Percentiles rank a stretch among this genome's conserved stretches.
phyloP scores from a whole-genome alignment of 2,888 invertebrate species.

The Cephonodes hylas region DNA sequence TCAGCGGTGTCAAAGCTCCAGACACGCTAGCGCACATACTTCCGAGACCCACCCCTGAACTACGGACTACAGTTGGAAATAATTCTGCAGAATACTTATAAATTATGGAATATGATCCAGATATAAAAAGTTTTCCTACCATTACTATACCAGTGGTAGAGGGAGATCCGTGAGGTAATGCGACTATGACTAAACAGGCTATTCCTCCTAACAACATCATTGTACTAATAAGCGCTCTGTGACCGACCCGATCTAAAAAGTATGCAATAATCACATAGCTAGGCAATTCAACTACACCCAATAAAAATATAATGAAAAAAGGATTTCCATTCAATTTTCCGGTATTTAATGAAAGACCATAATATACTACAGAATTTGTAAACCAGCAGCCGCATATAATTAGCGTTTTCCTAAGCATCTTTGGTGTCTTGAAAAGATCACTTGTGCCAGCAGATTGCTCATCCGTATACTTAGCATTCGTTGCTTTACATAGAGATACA shows the following conservation, averaged over 20 bases:
- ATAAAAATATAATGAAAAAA: constrained; percentile 88
- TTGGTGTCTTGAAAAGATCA: constrained; percentile 90
- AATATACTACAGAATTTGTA: constrained; percentile 92
- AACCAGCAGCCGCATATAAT: constrained; percentile 93
- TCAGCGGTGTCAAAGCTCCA: constrained; percentile 89
- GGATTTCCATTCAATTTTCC: constrained; percentile 91
- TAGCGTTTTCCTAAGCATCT: constrained; percentile 87
- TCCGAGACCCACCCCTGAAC: constrained; percentile 91
- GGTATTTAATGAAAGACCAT: constrained; percentile 90
- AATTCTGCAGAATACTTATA: constrained; percentile 94
- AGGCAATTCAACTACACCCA: constrained; percentile 90
- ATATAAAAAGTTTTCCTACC: constrained; percentile 90
- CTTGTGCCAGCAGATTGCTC: constrained; percentile 82
- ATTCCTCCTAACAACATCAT: constrained; percentile 90
- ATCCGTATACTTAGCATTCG: constrained; percentile 67
- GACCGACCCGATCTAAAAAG: constrained; percentile 88
- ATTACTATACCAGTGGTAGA: constrained; percentile 84
- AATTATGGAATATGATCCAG: constrained; percentile 91
- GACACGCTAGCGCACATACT: constrained; percentile 93
- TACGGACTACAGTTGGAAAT: constrained; percentile 92
- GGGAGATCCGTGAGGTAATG: constrained; percentile 84
- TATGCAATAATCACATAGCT: constrained; percentile 87
- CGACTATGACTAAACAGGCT: constrained; percentile 88
- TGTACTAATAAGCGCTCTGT: constrained; percentile 87
- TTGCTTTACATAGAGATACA: constrained; percentile 82